Base-by-base conservation (phyloP, 1,140 invertebrate species). In the Drosophila leontia region DNA sequence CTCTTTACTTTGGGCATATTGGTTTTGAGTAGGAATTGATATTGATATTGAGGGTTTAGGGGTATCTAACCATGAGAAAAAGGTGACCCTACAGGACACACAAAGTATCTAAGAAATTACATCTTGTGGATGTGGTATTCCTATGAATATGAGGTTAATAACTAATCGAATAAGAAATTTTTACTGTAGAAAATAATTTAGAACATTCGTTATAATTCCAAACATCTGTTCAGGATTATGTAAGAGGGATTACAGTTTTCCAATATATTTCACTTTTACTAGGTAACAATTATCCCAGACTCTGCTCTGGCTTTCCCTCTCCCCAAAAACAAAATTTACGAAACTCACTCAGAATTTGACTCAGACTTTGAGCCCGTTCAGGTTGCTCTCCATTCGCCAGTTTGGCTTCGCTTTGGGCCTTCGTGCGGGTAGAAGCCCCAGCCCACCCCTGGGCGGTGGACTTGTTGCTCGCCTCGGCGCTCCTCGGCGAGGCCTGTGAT, bases 301-400 rank as follows among this genome's bases (percentile, higher is more conserved):
- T 13, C 4, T 13, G 8, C 23, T 6, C 47, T 26, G 26, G 32
- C 72, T 74, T 55, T n/a, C 57, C 26, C 47, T 34, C 17, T 12
- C 37, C 15, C 58, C 51, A 15, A 34, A 53, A 56, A 50, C 37
- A 15, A 19, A 60, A 59, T 47, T 34, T 2, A 29, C 11, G 4
- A 64, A 72, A 69, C 55, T 75, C 75, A 86, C 80, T 87, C 83
- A 42, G n/a, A 48, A 32, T 62, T 45, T 13, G 26, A 50, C 72
- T 77, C 83, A 48, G 32, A 3, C 13, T 50, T 76, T 83, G 83
- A 86, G 83, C 59, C 55, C 26, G 51, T 57, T 88, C 55, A 79
- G 56, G 56, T 45, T 80, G 76, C 45, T 83, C 80, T 86, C 76
- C 55, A 86, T 86, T 86, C 83, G 83, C 57, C 83, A 86, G 83